Evolutionary conservation across 2,113 vertebrate genomes (phyloP).

Genomic region (Scalopus aquaticus): DNA sequence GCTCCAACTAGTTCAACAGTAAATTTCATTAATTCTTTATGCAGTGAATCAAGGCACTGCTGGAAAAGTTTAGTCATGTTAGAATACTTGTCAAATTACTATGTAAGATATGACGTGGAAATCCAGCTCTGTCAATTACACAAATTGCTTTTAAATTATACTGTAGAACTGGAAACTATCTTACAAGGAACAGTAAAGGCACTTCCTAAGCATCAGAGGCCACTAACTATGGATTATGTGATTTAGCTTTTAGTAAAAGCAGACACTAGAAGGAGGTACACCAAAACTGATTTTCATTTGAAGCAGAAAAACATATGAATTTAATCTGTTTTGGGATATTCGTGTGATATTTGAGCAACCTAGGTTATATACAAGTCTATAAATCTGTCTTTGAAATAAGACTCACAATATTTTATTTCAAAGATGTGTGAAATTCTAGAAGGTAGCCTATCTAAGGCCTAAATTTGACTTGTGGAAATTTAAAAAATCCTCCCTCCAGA

Average conservation of each 20-base stretch:
- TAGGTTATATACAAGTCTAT: constrained; percentile 48
- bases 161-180: not conserved
- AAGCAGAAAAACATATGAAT: constrained; percentile 48
- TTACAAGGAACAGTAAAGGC: not conserved
- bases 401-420: constrained; percentile 60
- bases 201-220: not conserved
- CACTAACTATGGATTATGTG: not conserved
- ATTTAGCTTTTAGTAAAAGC: constrained; percentile 61
- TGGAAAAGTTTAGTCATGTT: not conserved
- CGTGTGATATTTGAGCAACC: constrained; percentile 61
- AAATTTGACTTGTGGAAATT: not conserved
- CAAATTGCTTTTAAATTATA: constrained; percentile 48
- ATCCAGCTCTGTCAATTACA: not conserved
- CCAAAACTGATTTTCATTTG: not conserved
- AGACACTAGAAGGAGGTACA: not conserved
- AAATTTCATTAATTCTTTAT: constrained; percentile 11
- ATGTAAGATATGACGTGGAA: not conserved
- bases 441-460: not conserved
- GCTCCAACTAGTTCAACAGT: not conserved
- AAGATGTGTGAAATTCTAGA: constrained; percentile 68
- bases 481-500: not conserved
- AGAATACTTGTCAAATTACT: not conserved
- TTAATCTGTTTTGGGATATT: constrained; percentile 46
- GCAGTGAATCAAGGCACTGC: not conserved
- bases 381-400: constrained; percentile 76